Evolutionary conservation across 2,888 invertebrate genomes (phyloP), one percentile per base, ranked within the genome.

Genomic region (Chymomyza caudatula): DNA sequence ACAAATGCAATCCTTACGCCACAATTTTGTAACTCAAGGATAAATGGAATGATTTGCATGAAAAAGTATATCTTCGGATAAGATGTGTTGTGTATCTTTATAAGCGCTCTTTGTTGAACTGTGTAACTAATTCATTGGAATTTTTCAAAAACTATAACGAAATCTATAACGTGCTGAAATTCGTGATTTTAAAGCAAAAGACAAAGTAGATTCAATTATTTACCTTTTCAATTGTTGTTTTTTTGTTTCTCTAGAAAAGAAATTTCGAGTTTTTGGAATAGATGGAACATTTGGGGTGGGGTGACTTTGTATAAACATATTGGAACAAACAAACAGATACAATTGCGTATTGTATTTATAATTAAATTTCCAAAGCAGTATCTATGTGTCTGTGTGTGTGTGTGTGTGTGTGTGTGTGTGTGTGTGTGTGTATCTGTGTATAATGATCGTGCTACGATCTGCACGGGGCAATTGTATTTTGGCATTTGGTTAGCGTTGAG

Each of bases 331-430:
- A 19, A 29, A 52, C 22, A 47, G 63, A 65, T 67, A 73, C 74
- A 80, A 78, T 76, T 80, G 80, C 69, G 67, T 76, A 66, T 67
- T 67, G 70, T 67, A 68, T 60, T 64, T 78, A 76, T 67, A 80
- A 78, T 79, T 70, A 79, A 77, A 77, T 78, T 69, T 77, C 75
- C 11, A 37, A 37, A 37, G 29, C 29, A n/a, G n/a, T n/a, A n/a
- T n/a, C n/a, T n/a, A n/a, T n/a, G 5, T 47, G 47, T 19, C 13
- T 47, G 17, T 43, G 15, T 2, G 25, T 25, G 44, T 37, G 13
- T 25, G 52, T 19, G 25, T 25, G 43, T 51, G n/a, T 19, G 49
- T 60, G 44, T 66, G 59, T 63, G 66, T 60, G 63, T 61, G 55
- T 68, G 59, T 55, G 29, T 47, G 37, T 56, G 13, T 51, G 51